phyloP scores from a whole-genome alignment of 2,113 vertebrate species.

The Hippocampus barbouri region DNA sequence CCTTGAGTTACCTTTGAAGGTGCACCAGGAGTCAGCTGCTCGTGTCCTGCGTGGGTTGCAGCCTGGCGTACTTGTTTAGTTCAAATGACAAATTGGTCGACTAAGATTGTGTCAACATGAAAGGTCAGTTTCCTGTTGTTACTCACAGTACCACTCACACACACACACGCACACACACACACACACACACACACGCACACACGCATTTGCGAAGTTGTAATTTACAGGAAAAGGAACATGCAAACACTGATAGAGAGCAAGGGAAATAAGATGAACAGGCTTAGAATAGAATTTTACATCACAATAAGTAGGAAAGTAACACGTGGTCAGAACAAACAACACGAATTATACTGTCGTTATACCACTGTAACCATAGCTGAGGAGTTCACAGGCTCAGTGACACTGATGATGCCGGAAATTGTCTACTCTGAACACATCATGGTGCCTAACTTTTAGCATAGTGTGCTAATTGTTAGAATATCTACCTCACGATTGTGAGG shows the following conservation, averaged over 20 bases:
- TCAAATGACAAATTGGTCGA: constrained; percentile 47
- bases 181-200: constrained; percentile 18
- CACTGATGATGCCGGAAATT: no score
- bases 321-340: background rate
- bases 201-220: constrained; percentile 6
- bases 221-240: background rate
- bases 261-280: background rate
- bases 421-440: no score
- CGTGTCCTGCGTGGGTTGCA: constrained; percentile 42
- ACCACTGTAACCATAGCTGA: no score
- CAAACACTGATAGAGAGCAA: background rate
- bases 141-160: constrained; percentile 39
- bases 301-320: background rate
- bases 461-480: no score
- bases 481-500: no score
- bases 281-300: background rate
- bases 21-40: constrained; percentile 30
- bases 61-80: constrained; percentile 63
- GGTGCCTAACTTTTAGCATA: no score
- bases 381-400: no score
- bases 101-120: constrained; percentile 68
- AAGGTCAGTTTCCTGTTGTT: constrained; percentile 72
- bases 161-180: constrained; percentile 17
- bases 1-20: background rate
- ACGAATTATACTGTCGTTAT: no score